Base-by-base conservation (phyloP, 2,888 invertebrate species). In the Scaptomyza polygonia region DNA sequence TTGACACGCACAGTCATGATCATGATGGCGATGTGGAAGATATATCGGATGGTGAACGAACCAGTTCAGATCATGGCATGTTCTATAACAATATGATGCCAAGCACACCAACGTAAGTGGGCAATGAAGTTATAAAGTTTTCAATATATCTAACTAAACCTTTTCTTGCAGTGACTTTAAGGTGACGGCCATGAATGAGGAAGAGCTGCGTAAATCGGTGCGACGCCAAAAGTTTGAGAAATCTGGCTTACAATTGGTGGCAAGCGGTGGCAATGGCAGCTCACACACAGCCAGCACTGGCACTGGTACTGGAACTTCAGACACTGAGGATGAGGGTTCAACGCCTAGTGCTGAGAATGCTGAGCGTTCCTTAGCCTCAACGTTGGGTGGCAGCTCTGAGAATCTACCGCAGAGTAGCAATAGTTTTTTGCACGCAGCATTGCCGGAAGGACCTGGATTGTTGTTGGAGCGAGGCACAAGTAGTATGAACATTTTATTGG, bases 1-100 rank as follows among this genome's bases (percentile, higher is more conserved):
- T 94, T 82, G 95, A 94, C 89, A 95, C 96, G 16, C 92, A 91
- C 16, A 84, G 77, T 47, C 96, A 96, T 8, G 97, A 97, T 64
- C 96, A 97, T 87, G 96, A 96, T 72, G 96, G 96, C 0, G 97
- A 97, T 78, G 94, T 96, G 0, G 97, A 97, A 82, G 96, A 97
- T 82, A 96, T 96, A 86, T 96, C 96, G 0, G 96, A 97, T 89
- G 95, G 96, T 0, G 96, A 96, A 73, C 92, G 95, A 43, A 95
- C 96, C 0, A 95, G 96, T 7, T 95, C 95, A 0, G 96, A 96
- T 86, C 94, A 95, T 63, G 93, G 94, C 81, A 95, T 95, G 70
- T 96, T 96, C 90, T 96, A 96, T 88, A 96, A 95, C 9, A 90
- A 89, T 64, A 81, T 92, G 88, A 83, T 92, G 40, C 88, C 93